A percentile compares a stretch with the other conserved stretches of the same genome.
Conservation (phyloP, 2,888 invertebrate species). For the Stramonita haemastoma region DNA sequence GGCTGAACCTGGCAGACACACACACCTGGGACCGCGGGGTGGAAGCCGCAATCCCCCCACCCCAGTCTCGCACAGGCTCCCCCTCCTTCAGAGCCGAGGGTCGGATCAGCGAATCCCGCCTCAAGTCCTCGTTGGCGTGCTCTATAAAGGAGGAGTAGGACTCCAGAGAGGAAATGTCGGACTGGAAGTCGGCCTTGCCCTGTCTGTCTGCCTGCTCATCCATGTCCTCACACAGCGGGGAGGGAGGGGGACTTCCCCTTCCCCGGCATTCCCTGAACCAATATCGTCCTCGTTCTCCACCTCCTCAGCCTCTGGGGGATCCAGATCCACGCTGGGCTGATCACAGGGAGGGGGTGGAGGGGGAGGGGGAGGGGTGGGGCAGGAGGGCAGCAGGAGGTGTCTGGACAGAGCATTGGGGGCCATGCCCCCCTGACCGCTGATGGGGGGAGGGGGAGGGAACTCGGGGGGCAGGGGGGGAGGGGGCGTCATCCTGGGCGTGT, state of each 20-base stretch:
- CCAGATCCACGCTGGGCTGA: background rate
- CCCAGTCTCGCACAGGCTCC: background rate
- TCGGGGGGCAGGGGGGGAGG: background rate
- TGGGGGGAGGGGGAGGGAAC: background rate
- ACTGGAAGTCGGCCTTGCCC: background rate
- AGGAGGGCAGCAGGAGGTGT: background rate
- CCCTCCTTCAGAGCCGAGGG: slow-evolving; percentile 6
- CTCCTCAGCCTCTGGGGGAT: too few relatives aligned
- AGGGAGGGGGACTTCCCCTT: background rate
- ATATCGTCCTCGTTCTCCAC: background rate
- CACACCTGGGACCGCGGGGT: background rate
- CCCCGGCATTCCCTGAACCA: background rate
- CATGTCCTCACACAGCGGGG: slow-evolving; percentile 23
- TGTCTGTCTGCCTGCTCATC: background rate
- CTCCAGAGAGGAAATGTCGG: background rate
- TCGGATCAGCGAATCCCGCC: background rate
- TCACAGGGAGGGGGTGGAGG: background rate
- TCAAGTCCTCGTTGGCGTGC: background rate
- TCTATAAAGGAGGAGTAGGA: background rate
- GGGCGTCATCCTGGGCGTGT: slow-evolving; percentile 17
- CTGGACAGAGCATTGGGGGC: background rate
- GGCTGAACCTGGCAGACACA: background rate
- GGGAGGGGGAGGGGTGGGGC: background rate
- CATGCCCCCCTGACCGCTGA: background rate
- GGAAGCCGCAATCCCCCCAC: background rate